Evolutionary conservation across 1,140 invertebrate species (phyloP), one percentile per base, ranked within the genome.

Genomic region (Drosophila grimshawi): DNA sequence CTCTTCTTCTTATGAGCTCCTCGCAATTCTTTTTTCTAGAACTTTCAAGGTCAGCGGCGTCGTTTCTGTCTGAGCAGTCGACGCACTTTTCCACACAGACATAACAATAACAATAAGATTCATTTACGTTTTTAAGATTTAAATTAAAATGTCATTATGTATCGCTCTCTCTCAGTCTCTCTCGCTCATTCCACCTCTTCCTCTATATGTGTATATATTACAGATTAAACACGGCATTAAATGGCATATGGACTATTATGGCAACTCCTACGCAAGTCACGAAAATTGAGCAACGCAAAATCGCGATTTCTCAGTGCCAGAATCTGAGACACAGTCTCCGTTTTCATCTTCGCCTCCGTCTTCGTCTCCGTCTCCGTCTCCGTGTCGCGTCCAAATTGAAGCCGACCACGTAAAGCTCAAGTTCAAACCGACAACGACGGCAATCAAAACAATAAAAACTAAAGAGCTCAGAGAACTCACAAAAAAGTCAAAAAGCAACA

Each of bases 231-330:
- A 78, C 76, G 78, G 62, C 74, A 82, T 81, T 88, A 67, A 89
- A 78, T 89, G 85, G 77, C 85, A 76, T 78, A 77, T 89, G 76
- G 68, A 85, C 77, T 80, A 75, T 88, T 88, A 80, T 80, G 85
- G 80, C 69, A 82, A 63, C 66, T 57, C 85, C 85, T 85, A 88
- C 85, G 85, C 85, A 88, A 88, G 80, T 88, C 85, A 88, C 80
- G 85, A 88, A 83, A 89, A 89, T 79, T 86, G 51, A 63, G 60
- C 78, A 78, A 65, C 10, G 65, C 63, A 68, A 78, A 3, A 43
- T 43, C 62, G 65, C 59, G 52, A 68, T 61, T 70, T 74, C 57
- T 69, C 65, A 71, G 68, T 64, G 60, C 45, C 68, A 41, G 53
- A 67, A 57, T 46, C 53, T 61, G 55, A 68, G 56, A 60, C 48